Evolutionary conservation across 2,797 vertebrate species (phyloP), one percentile per base, ranked within the genome.

Genomic region (Cossypha niveicapilla): DNA sequence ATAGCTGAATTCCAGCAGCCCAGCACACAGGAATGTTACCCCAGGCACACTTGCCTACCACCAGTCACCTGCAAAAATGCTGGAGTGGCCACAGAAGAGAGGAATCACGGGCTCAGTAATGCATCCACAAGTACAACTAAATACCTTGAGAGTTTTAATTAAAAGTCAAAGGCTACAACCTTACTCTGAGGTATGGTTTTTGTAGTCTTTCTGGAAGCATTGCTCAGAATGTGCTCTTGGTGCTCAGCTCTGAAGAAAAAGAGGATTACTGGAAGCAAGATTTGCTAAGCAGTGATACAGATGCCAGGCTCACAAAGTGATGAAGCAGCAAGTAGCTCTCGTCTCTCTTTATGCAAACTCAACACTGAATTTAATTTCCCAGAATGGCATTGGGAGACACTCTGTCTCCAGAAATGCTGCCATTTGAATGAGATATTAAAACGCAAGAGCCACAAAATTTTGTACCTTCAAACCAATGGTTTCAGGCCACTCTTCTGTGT

Each of bases 21-120:
- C 61, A 93, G 78, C 84, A 90, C 78, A 63, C 51, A 88, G 87
- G 89, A 96, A 95, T 67, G 75, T 91, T 72, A 80, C 57, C 91
- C 54, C 65, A 89, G 89, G 81, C 51, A 0, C 21, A 62, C 35
- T 88, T 0, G 3, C 67, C 73, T 88, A 34, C 47, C 70, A 71
- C 28, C 28, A 72, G 39, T 65, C 60, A 77, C 45, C 80, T 87
- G 61, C 45, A 95, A 71, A 94, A 93, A 54, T 35, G 68, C 75
- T 51, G 32, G 50, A 74, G 28, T 91, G 39, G 45, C 58, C 0
- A 0, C 32, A 45, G 86, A 48, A 58, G 53, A 81, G 44, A 68
- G 41, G 10, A 84, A 63, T 54, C 67, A 22, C 44, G 47, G 27
- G 42, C 24, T 86, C 57, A 54, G 18, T 58, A 80, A 39, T 8